phyloP scores from a whole-genome alignment of 2,888 invertebrate species.

The Mythimna ferrago region DNA sequence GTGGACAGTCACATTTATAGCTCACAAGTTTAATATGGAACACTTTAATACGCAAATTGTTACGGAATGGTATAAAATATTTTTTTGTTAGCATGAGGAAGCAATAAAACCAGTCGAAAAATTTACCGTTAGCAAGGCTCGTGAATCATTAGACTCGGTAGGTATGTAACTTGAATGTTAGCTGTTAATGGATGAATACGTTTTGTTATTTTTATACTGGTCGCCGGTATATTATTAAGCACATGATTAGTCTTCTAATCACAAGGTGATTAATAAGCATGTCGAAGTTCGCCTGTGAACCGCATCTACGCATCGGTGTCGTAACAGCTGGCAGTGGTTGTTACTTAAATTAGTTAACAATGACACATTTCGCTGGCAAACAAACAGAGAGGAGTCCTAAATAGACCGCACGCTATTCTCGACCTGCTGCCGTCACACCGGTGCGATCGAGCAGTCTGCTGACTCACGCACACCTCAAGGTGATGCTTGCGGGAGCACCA shows the following conservation, averaged over 20 bases:
- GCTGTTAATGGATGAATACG: slow-evolving; percentile 38
- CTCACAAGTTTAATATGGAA: slow-evolving; percentile 33
- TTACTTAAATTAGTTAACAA: slow-evolving; percentile 91
- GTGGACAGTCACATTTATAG: slow-evolving; percentile 54
- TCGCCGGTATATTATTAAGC: slow-evolving; percentile 3
- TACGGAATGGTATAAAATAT: slow-evolving; percentile 43
- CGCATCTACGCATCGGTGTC: slow-evolving; percentile 74
- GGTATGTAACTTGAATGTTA: slow-evolving; percentile 65
- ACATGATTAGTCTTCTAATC: slow-evolving; percentile 29
- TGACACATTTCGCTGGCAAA: slow-evolving; percentile 91
- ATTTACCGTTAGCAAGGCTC: slow-evolving; percentile 76
- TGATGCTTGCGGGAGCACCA: slow-evolving; percentile 74
- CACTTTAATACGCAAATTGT: slow-evolving; percentile 39
- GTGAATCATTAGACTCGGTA: slow-evolving; percentile 79
- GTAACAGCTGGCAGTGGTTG: slow-evolving; percentile 89
- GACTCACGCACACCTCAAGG: slow-evolving; percentile 89
- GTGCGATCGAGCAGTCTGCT: slow-evolving; percentile 85
- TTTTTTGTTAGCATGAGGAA: slow-evolving; percentile 66
- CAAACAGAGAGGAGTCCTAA: slow-evolving; percentile 88
- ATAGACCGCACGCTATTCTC: slow-evolving; percentile 89
- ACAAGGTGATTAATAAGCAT: slow-evolving; percentile 70
- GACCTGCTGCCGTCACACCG: slow-evolving; percentile 87
- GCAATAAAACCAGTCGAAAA: slow-evolving; percentile 76
- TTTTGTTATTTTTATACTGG: slow-evolving; percentile 14
- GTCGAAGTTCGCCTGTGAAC: slow-evolving; percentile 74